Percentiles rank a stretch among this genome's conserved stretches.
Conservation (phyloP, 2,797 vertebrate genomes). For the Micrastur ruficollis region DNA sequence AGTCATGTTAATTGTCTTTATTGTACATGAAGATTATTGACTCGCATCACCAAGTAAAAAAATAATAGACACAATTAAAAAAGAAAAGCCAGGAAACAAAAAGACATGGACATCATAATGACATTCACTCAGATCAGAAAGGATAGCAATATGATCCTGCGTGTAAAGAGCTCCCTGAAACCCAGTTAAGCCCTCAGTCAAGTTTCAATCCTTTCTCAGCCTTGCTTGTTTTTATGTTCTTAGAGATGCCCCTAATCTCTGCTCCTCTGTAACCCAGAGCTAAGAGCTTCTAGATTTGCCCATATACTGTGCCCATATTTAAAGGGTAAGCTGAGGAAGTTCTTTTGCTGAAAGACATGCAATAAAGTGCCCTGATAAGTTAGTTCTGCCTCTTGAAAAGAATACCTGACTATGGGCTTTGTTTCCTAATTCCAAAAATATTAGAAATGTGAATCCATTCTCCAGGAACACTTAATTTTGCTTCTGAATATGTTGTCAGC, state of each 20-base stretch:
- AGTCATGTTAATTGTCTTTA: neutral
- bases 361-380: neutral
- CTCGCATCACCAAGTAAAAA: neutral
- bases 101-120: neutral
- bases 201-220: neutral
- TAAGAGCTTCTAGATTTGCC: neutral
- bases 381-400: neutral
- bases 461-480: neutral
- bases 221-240: neutral
- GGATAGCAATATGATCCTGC: neutral
- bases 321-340: neutral
- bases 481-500: neutral
- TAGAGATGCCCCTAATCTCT: neutral
- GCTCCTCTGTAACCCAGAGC: neutral
- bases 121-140: neutral
- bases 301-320: neutral
- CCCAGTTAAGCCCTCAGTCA: neutral
- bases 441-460: neutral
- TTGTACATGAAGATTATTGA: neutral
- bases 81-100: neutral
- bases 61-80: neutral
- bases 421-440: neutral
- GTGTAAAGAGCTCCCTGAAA: neutral
- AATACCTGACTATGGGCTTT: neutral
- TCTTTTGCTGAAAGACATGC: neutral